Conservation (phyloP, 2,113 vertebrate genomes). For the Talpa occidentalis region DNA sequence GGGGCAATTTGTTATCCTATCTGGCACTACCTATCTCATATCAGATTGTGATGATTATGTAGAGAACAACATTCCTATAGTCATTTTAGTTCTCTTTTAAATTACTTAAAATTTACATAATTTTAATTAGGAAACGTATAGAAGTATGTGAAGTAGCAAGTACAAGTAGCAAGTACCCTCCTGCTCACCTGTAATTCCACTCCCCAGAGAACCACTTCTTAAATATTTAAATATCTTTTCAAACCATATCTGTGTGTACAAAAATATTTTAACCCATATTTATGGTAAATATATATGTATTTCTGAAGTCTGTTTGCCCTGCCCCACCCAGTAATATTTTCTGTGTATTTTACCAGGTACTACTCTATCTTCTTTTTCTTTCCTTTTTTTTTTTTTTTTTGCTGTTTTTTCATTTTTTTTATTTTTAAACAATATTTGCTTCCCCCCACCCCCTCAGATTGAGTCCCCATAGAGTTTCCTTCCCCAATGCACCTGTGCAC, state of each 20-base stretch:
- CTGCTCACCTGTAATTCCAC: neutral
- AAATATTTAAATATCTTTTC: neutral
- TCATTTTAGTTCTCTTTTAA: neutral
- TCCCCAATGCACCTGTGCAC: too few relatives aligned
- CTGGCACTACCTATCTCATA: neutral
- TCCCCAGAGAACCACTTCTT: neutral
- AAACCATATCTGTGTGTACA: neutral
- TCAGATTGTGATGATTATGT: neutral
- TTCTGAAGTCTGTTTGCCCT: neutral
- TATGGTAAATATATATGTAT: neutral
- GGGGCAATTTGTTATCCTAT: neutral
- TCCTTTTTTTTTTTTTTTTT: too few relatives aligned
- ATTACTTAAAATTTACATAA: too few relatives aligned
- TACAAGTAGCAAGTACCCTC: neutral
- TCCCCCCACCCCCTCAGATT: too few relatives aligned
- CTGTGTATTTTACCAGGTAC: neutral
- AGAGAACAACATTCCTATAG: neutral
- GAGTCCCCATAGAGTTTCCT: too few relatives aligned
- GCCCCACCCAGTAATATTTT: neutral
- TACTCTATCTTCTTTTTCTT: too few relatives aligned
- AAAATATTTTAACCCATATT: neutral
- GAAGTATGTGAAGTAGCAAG: neutral
- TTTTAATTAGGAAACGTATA: too few relatives aligned
- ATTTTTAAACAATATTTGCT: too few relatives aligned
- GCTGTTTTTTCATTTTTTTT: too few relatives aligned